Base-by-base conservation (phyloP, 2,888 invertebrate genomes). In the Cephus spinipes region DNA sequence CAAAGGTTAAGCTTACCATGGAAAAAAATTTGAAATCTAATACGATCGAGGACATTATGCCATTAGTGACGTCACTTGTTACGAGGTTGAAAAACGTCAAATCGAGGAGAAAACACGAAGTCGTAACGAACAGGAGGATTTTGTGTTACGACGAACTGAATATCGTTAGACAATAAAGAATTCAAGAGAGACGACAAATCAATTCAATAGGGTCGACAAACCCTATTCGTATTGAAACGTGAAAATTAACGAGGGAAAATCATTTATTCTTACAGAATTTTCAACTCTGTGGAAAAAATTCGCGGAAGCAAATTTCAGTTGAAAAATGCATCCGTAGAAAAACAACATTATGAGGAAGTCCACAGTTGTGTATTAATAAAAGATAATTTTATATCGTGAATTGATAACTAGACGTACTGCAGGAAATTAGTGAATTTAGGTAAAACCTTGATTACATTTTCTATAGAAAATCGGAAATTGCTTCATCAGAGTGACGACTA, bases 361-460 rank as follows among this genome's bases (percentile, higher is more conserved):
- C 55, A 55, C 23, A 4, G 9, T 55, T 0, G 23, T 15, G 6
- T 15, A 55, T 23, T 23, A 23, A 9, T 23, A 9, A 55, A 55
- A 9, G 23, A 55, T 55, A 55, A 55, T 55, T 55, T 55, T 55
- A 55, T 55, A 55, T 15, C 23, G 23, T 55, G 9, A 55, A 23
- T 55, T 55, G 40, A 55, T 55, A 55, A 23, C 6, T 23, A 23
- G 6, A 55, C 23, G 9, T 55, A 23, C 23, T 55, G 55, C 55
- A 55, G 9, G 12, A 71, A 31, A 71, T 31, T 31, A 32, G 31
- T 23, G 31, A 71, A 33, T 71, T 33, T 71, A 12, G 3, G 23
- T 23, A 76, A 71, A 73, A 75, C 68, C 73, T 36, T 77, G 33
- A 11, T 55, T 55, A 55, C 6, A 55, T 23, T 23, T 55, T 9